phyloP scores from a whole-genome alignment of 2,113 vertebrate genomes.

The Montifringilla adamsi region DNA sequence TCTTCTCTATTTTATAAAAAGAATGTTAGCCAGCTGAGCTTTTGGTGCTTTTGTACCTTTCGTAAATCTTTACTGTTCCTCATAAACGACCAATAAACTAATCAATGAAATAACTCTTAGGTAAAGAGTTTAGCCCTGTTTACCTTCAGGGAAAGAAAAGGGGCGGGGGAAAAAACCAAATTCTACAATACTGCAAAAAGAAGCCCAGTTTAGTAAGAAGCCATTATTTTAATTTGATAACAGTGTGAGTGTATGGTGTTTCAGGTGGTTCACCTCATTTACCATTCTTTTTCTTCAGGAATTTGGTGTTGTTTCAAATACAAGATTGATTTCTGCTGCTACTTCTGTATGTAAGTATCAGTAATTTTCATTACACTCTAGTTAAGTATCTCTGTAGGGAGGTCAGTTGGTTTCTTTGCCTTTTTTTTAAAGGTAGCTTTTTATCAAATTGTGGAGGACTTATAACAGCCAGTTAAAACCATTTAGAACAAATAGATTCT shows the following conservation, averaged over 20 bases:
- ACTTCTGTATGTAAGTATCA: constrained; percentile 96
- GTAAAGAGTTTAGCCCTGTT: not conserved
- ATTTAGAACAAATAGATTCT: not conserved
- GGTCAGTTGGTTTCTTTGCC: not conserved
- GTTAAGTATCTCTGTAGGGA: not conserved
- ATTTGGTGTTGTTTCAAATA: constrained; percentile 99
- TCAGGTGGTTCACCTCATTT: constrained; percentile 9
- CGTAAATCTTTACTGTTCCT: not conserved
- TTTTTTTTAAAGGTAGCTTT: not conserved
- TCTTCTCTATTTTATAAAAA: not conserved
- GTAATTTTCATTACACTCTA: not conserved
- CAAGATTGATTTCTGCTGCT: constrained; percentile 95
- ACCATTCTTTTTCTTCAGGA: constrained; percentile 79
- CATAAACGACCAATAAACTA: not conserved
- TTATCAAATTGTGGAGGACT: not conserved
- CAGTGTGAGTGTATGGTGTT: not conserved
- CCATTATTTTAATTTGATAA: not conserved
- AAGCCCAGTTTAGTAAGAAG: constrained; percentile 5
- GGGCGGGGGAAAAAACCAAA: not conserved
- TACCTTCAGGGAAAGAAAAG: not conserved
- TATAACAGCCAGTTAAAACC: not conserved
- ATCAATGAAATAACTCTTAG: not conserved
- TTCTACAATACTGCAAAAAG: not conserved
- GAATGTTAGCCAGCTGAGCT: not conserved
- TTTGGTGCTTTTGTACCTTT: not conserved